A percentile compares a stretch with the other conserved stretches of the same genome.
Conservation (phyloP, 2,888 invertebrate species). For the Sipha maydis region DNA sequence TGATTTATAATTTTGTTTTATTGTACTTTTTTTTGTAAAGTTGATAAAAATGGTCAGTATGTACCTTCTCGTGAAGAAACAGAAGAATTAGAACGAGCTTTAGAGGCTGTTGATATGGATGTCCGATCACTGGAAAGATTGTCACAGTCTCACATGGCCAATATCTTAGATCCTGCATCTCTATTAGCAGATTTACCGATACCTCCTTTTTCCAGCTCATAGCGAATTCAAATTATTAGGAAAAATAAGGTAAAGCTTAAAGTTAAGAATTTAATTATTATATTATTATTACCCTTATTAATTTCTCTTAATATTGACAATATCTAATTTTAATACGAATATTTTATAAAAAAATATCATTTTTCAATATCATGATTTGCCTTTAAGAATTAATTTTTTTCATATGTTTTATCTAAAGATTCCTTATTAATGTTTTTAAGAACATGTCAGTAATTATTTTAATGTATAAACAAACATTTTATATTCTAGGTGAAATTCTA, state of each 20-base stretch:
- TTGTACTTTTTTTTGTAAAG: conserved; percentile 67
- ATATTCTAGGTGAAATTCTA: no score
- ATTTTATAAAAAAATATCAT: neutral
- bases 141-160: conserved; percentile 69
- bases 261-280: conserved; percentile 5
- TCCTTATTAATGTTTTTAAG: no score
- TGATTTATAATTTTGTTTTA: neutral
- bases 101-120: conserved; percentile 77
- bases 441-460: no score
- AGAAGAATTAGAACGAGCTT: conserved; percentile 86
- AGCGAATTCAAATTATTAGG: conserved; percentile 32
- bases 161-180: conserved; percentile 55
- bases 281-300: neutral
- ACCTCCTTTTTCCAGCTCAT: conserved; percentile 58
- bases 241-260: conserved; percentile 39
- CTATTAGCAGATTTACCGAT: conserved; percentile 58
- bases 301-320: neutral
- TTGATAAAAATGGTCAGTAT: conserved; percentile 78
- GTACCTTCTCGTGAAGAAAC: conserved; percentile 83
- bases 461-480: no score
- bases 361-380: no score
- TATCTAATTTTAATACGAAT: neutral
- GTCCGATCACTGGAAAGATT: conserved; percentile 76
- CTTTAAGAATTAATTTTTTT: neutral
- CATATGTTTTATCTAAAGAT: neutral